Evolutionary conservation across 2,113 vertebrate genomes (phyloP).

Genomic region (Azemiops feae): DNA sequence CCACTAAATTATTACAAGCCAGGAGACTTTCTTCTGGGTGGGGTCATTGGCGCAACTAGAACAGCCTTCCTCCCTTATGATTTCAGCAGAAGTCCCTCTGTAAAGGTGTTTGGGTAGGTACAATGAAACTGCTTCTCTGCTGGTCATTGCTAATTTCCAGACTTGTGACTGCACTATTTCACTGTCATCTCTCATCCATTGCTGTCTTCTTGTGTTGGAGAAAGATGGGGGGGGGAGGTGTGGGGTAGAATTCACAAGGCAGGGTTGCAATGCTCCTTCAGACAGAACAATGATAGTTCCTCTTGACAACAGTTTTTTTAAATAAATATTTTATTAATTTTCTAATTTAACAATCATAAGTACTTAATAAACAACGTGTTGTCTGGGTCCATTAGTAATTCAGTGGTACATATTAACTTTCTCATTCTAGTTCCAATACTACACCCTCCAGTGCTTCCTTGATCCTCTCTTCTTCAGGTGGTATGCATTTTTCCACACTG

Average conservation of each 20-base stretch:
- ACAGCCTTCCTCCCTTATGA: background rate
- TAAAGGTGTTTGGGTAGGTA: background rate
- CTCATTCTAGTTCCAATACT: no score
- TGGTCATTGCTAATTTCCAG: background rate
- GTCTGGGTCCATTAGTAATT: no score
- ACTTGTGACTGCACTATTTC: background rate
- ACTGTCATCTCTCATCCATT: background rate
- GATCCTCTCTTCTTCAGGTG: no score
- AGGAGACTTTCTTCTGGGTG: background rate
- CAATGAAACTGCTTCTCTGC: background rate
- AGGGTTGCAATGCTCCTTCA: background rate
- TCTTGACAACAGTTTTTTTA: background rate
- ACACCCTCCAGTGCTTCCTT: no score
- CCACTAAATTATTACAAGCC: background rate
- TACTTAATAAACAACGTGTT: no score
- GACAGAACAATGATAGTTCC: background rate
- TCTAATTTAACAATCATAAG: no score
- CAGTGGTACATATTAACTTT: no score
- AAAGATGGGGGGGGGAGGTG: no score
- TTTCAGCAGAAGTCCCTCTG: background rate
- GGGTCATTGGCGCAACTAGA: background rate
- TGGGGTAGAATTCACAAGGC: background rate
- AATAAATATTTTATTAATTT: no score
- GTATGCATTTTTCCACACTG: no score
- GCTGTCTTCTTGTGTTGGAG: background rate